Base-by-base conservation (phyloP, 2,113 vertebrate genomes). In the Amblyornis subalaris region DNA sequence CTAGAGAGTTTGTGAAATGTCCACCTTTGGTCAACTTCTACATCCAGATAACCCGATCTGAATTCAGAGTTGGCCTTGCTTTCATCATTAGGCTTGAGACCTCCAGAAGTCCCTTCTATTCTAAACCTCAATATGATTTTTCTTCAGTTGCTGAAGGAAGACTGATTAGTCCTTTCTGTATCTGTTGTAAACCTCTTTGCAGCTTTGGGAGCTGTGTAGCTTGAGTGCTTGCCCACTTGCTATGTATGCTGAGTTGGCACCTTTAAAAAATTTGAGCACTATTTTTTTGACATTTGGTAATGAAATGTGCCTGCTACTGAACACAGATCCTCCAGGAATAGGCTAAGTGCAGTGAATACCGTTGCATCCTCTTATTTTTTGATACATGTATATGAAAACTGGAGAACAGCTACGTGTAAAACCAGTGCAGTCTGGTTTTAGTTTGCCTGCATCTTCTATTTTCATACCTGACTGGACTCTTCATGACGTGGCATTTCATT, bases 321-420 rank as follows among this genome's bases (percentile, higher is more conserved):
- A 72, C 72, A 61, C 2, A 15, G 36, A 65, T 60, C 60, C 58
- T 65, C 25, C 8, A 28, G 29, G 22, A 70, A 22, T 47, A 22
- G 0, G 0, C 44, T 36, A 40, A 72, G 5, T 47, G 17, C 28
- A 53, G 14, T 12, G n/a, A 71, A 50, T 38, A 18, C 28, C 25
- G 7, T 29, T 81, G 26, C 64, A 47, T 24, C 21, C 36, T 85
- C 15, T 65, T 51, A 20, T n/a, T 81, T 89, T 89, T 75, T 72
- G 36, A 36, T 12, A 28, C 14, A 9, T 2, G 1, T 18, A 6
- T 55, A 28, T 38, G 48, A 62, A 81, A 81, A 31, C 33, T 40
- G 51, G 38, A 87, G 19, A 81, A 55, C 21, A 55, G 14, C 24
- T 71, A 20, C 73, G 24, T 67, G 33, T n/a, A n/a, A 92, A 73